These are phyloP conservation scores for Augochlora pura DNA, from an alignment of 1,140 invertebrate species.

Conservation along the genomic window DNA sequence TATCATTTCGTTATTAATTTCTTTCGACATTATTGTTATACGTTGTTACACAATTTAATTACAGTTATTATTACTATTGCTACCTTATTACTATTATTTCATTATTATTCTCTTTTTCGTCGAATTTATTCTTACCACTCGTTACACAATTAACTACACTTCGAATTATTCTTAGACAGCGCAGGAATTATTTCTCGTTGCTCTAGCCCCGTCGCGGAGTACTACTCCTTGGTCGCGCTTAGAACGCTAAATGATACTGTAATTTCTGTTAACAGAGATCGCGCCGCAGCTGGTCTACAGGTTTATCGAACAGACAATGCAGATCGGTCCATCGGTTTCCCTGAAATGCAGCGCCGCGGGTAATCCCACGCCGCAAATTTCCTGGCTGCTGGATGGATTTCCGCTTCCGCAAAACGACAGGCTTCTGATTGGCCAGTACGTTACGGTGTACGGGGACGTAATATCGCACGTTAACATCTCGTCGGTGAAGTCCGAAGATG, in stretches of 20 bases:
- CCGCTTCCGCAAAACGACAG: slow-evolving; percentile 82
- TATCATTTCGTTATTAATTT: no score
- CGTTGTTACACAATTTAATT: no score
- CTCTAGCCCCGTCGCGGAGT: no score
- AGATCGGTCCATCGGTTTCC: slow-evolving; percentile 82
- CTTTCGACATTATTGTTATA: no score
- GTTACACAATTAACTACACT: no score
- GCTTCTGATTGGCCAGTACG: slow-evolving; percentile 84
- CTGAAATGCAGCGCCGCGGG: slow-evolving; percentile 85
- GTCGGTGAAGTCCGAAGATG: slow-evolving; percentile 85
- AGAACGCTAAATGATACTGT: background rate
- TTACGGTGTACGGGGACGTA: slow-evolving; percentile 85
- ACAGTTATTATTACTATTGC: no score
- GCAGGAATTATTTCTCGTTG: no score
- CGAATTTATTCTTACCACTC: no score
- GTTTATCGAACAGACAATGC: slow-evolving; percentile 83
- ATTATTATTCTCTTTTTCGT: no score
- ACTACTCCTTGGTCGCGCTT: no score
- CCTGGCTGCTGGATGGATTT: slow-evolving; percentile 82
- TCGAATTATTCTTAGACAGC: no score
- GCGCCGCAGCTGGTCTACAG: slow-evolving; percentile 81
- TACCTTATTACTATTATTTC: no score
- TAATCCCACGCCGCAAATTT: slow-evolving; percentile 84
- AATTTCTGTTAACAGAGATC: slow-evolving; percentile 79
- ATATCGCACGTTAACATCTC: slow-evolving; percentile 88